A percentile compares a stretch with the other conserved stretches of the same genome.
These are phyloP conservation scores for Drosophila planitibia DNA, from an alignment of 2,888 invertebrate genomes.

Conservation along the genomic window DNA sequence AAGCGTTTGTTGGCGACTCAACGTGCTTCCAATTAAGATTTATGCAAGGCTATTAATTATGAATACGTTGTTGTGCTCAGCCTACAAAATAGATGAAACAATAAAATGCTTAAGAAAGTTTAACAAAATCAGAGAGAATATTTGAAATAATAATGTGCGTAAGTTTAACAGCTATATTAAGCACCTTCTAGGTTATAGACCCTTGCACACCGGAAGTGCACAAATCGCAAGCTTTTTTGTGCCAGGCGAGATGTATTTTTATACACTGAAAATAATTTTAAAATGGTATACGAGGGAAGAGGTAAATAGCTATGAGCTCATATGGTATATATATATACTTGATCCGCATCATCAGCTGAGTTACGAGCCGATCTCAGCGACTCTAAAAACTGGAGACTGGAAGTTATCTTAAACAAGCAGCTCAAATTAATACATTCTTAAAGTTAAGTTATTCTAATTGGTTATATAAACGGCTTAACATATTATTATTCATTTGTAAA, in stretches of 20 bases:
- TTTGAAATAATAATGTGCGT: not conserved
- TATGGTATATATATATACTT: not conserved
- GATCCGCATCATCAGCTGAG: not conserved
- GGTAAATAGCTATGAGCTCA: not conserved
- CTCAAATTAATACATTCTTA: not conserved
- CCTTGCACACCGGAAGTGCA: not conserved
- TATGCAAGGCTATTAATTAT: constrained; percentile 16
- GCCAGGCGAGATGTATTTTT: not conserved
- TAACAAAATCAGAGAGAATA: not conserved
- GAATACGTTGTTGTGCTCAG: not conserved
- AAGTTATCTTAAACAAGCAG: not conserved
- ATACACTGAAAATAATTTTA: not conserved
- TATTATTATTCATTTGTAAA: not conserved
- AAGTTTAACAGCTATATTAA: not conserved
- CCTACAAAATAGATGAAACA: not conserved
- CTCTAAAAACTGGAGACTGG: not conserved
- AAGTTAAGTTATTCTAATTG: not conserved
- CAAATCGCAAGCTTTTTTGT: not conserved
- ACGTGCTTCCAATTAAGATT: constrained; percentile 12
- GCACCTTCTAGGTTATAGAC: not conserved
- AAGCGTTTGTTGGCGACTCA: constrained; percentile 9
- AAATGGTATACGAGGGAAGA: not conserved
- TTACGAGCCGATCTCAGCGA: not conserved
- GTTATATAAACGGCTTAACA: too few relatives aligned
- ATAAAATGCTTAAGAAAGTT: not conserved